Base-by-base conservation (phyloP, 2,888 invertebrate genomes). In the Heliconius aoede region DNA sequence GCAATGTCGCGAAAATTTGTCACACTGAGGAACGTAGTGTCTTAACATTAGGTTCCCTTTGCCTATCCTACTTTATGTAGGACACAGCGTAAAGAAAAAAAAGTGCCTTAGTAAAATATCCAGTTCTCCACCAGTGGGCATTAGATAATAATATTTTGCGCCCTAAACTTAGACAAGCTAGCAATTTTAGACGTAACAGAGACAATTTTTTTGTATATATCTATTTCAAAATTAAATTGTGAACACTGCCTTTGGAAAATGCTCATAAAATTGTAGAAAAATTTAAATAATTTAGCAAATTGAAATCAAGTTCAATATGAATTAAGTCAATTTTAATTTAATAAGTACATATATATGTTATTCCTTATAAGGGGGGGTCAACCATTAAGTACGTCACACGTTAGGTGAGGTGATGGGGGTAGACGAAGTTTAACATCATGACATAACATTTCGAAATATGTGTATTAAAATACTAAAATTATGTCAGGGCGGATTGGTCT, bases 181-280 rank as follows among this genome's bases (percentile, higher is more conserved):
- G 55, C 13, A 68, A 46, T 32, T n/a, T 55, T 69, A 69, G 69
- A 32, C n/a, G n/a, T 68, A 55, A 55, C 30, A 36, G 24, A 65
- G 24, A 65, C 36, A 36, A 65, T 32, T 32, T 69, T n/a, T 30
- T 69, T 55, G 55, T 69, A 69, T 32, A 32, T 55, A 69, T 55
- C 7, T n/a, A 69, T 68, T n/a, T 51, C 28, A 55, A 69, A 69
- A 30, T 69, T 55, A 15, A 69, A 69, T n/a, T 67, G 65, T 73
- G 15, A 60, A 67, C 82, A 85, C 85, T 85, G 85, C 85, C 84
- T 80, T 81, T 78, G 60, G 55, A 76, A 75, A 82, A 83, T 84
- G 84, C 85, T 85, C 84, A 82, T 73, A 55, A n/a, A 73, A 64
- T 58, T 68, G 21, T 58, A 71, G 36, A 55, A 71, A 55, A 28